phyloP scores from a whole-genome alignment of 2,888 invertebrate genomes.

The Listrodromus nycthemerus region DNA sequence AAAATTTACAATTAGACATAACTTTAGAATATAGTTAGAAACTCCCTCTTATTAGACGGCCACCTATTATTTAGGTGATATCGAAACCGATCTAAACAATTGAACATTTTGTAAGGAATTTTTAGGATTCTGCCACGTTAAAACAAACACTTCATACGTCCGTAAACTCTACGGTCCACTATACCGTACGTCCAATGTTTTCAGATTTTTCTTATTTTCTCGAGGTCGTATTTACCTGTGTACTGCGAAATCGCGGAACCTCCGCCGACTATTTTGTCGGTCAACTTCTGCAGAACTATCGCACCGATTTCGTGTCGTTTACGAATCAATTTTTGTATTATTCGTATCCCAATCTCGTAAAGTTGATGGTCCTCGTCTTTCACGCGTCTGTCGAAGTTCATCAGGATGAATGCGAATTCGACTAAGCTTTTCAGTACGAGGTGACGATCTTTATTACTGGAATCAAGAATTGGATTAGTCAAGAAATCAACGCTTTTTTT shows the following conservation, averaged over 20 bases:
- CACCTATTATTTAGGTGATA: too few species aligned
- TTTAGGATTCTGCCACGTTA: too few species aligned
- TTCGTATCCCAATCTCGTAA: constrained; percentile 86
- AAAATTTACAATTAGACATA: too few species aligned
- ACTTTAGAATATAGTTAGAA: too few species aligned
- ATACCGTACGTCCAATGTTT: too few species aligned
- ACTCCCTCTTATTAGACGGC: too few species aligned
- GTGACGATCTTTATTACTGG: constrained; percentile 85
- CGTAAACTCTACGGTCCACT: too few species aligned
- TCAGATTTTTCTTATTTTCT: neutral
- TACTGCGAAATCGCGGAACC: constrained; percentile 86
- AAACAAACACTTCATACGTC: too few species aligned
- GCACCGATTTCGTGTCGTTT: constrained; percentile 86
- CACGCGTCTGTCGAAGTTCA: constrained; percentile 80
- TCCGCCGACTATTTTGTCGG: constrained; percentile 86
- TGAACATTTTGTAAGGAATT: too few species aligned
- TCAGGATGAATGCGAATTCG: constrained; percentile 85
- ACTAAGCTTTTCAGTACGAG: constrained; percentile 86
- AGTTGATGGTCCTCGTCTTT: constrained; percentile 83
- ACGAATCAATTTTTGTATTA: constrained; percentile 87
- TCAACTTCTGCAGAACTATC: constrained; percentile 86
- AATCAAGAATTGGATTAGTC: constrained; percentile 57
- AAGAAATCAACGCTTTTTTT: neutral
- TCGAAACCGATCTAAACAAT: too few species aligned
- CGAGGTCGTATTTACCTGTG: constrained; percentile 83